Evolutionary conservation across 2,888 invertebrate species (phyloP), one percentile per base, ranked within the genome.

Genomic region (Sylvicola fuscatus): DNA sequence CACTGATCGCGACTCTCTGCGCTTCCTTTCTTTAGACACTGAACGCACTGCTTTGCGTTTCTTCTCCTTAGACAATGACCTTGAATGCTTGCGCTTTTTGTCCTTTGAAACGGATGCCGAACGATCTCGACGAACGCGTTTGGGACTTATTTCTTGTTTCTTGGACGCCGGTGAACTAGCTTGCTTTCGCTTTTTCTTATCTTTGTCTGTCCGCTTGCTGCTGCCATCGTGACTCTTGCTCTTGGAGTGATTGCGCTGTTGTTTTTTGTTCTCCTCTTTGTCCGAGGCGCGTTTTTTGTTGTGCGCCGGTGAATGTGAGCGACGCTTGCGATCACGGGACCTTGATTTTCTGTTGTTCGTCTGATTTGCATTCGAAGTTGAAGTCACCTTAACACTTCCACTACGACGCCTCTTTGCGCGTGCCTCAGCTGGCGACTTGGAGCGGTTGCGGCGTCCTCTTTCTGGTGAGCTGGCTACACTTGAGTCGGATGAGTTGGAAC

Each of bases 11-110:
- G 21, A 21, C 4, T 8, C 51, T 38, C 45, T 52, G 42, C 44
- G 55, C 13, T 49, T 50, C 36, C 47, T 49, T 12, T 29, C 50
- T 46, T 39, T 46, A 47, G 27, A 16, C 5, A 13, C 8, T 28
- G 32, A n/a, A 11, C 30, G n/a, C 14, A 14, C 21, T 6, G 8
- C 21, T 21, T 21, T 21, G 4, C 21, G 21, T 21, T 21, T 21
- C 21, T 21, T 21, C 21, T 21, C 21, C 8, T 21, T 21, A 8
- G 21, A 21, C 21, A 21, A 21, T 21, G 21, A 21, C 8, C 21
- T 4, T 8, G 21, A 21, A 4, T 21, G 21, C 21, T 21, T 21
- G 4, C 21, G 21, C 21, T 21, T 21, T 21, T 21, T 21, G 8
- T 21, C 21, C 21, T 21, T 21, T 4, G 21, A 6, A 6, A 8